Percentiles rank a stretch among this genome's conserved stretches.
Conservation (phyloP, 2,797 vertebrate genomes). For the Tragopan temminckii region DNA sequence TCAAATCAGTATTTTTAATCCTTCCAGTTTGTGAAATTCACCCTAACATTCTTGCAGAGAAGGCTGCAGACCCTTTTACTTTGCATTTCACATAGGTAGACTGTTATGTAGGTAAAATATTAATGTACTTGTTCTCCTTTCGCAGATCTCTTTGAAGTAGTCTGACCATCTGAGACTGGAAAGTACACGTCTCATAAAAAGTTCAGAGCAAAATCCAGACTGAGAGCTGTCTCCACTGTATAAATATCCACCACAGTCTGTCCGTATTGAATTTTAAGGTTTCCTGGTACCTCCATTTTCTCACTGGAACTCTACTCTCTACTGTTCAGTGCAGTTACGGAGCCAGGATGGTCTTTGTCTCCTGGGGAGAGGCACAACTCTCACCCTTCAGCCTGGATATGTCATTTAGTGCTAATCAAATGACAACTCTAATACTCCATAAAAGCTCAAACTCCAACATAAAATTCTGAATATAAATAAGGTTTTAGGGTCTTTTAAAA, state of each 20-base stretch:
- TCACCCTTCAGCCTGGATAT: neutral
- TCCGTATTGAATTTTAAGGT: conserved; percentile 32
- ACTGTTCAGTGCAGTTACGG: neutral
- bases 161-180: conserved; percentile 1
- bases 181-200: conserved; percentile 16
- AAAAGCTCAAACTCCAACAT: neutral
- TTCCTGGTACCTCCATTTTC: conserved; percentile 3
- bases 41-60: neutral
- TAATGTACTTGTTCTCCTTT: neutral
- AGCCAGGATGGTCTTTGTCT: neutral
- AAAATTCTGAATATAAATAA: conserved; percentile 32
- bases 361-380: neutral
- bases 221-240: neutral
- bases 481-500: neutral
- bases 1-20: neutral
- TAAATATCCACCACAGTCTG: neutral
- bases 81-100: accelerated
- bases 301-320: neutral
- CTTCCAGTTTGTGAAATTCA: neutral
- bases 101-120: neutral
- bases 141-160: neutral
- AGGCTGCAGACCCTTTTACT: neutral
- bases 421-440: neutral
- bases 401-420: conserved; percentile 31
- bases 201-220: conserved; percentile 21